phyloP scores from a whole-genome alignment of 2,797 vertebrate species.

The Tympanoctomys barrerae region DNA sequence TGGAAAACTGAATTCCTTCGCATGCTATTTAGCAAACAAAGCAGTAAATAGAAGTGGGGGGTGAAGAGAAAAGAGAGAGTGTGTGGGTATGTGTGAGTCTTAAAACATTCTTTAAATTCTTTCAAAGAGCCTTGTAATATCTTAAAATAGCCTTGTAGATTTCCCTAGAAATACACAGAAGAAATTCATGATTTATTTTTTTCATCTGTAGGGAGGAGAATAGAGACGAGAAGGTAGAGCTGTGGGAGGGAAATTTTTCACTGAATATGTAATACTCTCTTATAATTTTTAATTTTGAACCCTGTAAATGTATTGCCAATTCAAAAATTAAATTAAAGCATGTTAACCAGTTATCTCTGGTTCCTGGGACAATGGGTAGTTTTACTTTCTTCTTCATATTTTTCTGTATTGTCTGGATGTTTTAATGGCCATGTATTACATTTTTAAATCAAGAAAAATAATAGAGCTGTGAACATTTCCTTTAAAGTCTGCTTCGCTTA shows the following conservation, averaged over 20 bases:
- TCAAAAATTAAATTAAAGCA: constrained; percentile 78
- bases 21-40: constrained; percentile 12
- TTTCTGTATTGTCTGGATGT: constrained; percentile 63
- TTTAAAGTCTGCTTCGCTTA: constrained; percentile 30
- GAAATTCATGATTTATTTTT: constrained; percentile 60
- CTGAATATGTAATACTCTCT: constrained; percentile 56
- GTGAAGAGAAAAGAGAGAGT: not conserved
- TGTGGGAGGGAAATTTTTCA: constrained; percentile 54
- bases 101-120: constrained; percentile 10
- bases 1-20: not conserved
- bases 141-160: constrained; percentile 53
- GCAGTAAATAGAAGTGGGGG: not conserved
- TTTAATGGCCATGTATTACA: constrained; percentile 64
- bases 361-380: constrained; percentile 52
- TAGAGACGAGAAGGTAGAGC: not conserved
- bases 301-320: constrained; percentile 69
- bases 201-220: not conserved
- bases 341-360: constrained; percentile 66
- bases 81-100: not conserved
- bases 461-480: constrained; percentile 63
- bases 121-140: not conserved
- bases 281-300: constrained; percentile 76
- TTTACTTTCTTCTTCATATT: constrained; percentile 61
- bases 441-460: constrained; percentile 77
- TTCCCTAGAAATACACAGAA: constrained; percentile 50